Evolutionary conservation across 1,140 invertebrate genomes (phyloP).

Genomic region (Mactra quadrangularis): DNA sequence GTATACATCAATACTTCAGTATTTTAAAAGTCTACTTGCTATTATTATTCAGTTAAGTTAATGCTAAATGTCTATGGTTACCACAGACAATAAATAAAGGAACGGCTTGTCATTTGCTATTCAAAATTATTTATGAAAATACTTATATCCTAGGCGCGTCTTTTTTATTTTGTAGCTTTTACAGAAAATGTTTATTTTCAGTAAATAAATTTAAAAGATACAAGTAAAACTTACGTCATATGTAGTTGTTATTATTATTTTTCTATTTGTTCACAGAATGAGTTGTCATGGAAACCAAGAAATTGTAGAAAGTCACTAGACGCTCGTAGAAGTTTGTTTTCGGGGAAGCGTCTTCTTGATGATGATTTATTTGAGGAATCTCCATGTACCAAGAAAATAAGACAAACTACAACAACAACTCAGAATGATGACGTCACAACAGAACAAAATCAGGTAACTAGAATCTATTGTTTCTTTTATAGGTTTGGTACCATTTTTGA

Average conservation of each 20-base stretch:
- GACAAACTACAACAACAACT: background rate
- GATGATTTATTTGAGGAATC: slow-evolving; percentile 3
- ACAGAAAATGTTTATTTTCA: no score
- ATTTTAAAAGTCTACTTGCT: no score
- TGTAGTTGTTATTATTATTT: no score
- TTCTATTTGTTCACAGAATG: no score
- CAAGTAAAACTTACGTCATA: no score
- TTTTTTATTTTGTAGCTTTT: no score
- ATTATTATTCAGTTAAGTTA: background rate
- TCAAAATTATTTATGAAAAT: no score
- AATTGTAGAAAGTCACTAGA: background rate
- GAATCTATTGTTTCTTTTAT: no score
- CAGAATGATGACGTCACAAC: background rate
- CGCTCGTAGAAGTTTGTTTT: slow-evolving; percentile 33
- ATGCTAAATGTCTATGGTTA: background rate
- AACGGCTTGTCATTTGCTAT: slow-evolving; percentile 82
- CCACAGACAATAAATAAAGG: background rate
- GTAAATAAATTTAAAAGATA: no score
- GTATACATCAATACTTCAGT: no score
- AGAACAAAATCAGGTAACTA: background rate
- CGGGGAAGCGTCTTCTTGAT: slow-evolving; percentile 17
- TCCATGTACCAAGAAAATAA: slow-evolving; percentile 1
- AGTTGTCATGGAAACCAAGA: background rate
- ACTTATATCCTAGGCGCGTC: no score
- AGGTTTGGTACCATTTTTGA: no score